Conservation (phyloP, 2,113 vertebrate genomes). For the Austrofundulus limnaeus region DNA sequence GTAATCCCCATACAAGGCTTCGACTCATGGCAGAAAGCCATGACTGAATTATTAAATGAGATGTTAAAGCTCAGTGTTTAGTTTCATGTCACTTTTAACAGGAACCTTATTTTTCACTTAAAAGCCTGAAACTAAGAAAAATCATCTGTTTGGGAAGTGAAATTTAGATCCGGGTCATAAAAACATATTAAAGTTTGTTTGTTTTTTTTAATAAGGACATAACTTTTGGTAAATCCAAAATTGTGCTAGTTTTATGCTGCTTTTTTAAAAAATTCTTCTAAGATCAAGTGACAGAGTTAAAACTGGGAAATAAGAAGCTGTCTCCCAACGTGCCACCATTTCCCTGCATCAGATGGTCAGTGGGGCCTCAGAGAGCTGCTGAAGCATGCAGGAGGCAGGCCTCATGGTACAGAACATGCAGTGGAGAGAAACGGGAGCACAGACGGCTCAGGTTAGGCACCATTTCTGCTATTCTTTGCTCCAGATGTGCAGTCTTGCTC, state of each 20-base stretch:
- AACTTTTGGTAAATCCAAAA: no score
- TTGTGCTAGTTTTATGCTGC: not conserved
- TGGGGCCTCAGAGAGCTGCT: slow-evolving; percentile 73
- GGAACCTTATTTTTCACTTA: no score
- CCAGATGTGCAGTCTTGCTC: slow-evolving; percentile 54
- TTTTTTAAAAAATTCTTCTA: not conserved
- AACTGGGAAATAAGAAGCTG: no score
- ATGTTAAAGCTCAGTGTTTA: not conserved
- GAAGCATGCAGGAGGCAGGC: slow-evolving; percentile 63
- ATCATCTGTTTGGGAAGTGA: not conserved
- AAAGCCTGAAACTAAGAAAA: not conserved
- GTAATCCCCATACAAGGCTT: not conserved
- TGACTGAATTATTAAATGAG: slow-evolving; percentile 6
- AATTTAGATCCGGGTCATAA: no score
- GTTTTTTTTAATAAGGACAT: no score
- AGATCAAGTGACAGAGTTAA: not conserved
- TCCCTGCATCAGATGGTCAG: slow-evolving; percentile 72
- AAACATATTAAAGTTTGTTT: no score
- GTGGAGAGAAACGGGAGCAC: slow-evolving; percentile 50
- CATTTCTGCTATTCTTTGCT: slow-evolving; percentile 32
- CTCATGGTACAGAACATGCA: slow-evolving; percentile 59
- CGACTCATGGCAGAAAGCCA: not conserved
- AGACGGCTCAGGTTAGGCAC: slow-evolving; percentile 38
- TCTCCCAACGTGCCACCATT: slow-evolving; percentile 17
- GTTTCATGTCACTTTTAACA: not conserved